A percentile compares a stretch with the other conserved stretches of the same genome.
Conservation (phyloP, 2,888 invertebrate species). For the Caenorhabditis auriculariae region DNA sequence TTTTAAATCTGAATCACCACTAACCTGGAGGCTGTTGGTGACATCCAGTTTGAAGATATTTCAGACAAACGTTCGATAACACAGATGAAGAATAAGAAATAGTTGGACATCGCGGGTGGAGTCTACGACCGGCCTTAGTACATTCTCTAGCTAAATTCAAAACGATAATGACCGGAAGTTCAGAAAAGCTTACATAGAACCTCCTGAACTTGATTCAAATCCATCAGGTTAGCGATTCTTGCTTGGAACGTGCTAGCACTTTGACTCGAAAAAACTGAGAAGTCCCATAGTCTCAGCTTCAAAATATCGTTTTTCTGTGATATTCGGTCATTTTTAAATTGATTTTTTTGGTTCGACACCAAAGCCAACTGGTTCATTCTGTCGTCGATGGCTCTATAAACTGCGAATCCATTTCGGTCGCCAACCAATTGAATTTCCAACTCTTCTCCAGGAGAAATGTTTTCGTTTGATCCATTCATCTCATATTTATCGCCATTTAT, state of each 20-base stretch:
- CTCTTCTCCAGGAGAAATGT: slow-evolving; percentile 22
- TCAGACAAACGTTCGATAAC: neutral
- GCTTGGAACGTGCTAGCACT: neutral
- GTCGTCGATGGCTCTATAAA: slow-evolving; percentile 40
- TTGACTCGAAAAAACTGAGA: neutral
- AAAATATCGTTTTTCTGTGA: neutral
- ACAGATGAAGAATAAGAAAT: neutral
- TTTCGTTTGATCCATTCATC: neutral
- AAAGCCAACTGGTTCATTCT: slow-evolving; percentile 29
- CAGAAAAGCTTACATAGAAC: neutral
- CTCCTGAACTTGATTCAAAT: neutral
- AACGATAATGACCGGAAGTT: too few relatives aligned
- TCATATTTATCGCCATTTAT: slow-evolving; percentile 4
- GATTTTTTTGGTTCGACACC: slow-evolving; percentile 7
- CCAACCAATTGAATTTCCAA: slow-evolving; percentile 21
- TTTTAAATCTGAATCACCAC: too few relatives aligned
- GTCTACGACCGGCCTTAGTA: neutral
- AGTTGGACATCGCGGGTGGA: neutral
- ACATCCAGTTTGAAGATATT: neutral
- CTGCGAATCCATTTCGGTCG: slow-evolving; percentile 20
- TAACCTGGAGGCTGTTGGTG: neutral
- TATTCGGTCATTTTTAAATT: neutral
- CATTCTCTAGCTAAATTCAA: neutral
- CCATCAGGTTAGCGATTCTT: neutral
- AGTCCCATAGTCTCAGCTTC: neutral